Evolutionary conservation across 1,140 invertebrate species (phyloP).

Genomic region (Chlorops oryzae): DNA sequence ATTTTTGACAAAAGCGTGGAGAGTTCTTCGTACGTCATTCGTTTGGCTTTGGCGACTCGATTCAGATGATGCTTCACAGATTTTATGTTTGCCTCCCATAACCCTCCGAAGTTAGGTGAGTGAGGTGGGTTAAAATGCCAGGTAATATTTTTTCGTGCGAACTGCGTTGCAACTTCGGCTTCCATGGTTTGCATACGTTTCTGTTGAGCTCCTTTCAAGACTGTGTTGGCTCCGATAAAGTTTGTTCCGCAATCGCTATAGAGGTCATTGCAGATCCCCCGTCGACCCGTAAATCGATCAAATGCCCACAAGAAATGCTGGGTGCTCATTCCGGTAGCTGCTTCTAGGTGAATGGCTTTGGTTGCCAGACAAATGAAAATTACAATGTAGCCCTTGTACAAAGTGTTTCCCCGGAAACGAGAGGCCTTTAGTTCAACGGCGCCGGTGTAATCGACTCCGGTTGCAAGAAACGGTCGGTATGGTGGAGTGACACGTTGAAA

Average conservation of each 20-base stretch:
- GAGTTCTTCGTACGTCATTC: conserved; percentile 29
- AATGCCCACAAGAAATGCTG: conserved; percentile 19
- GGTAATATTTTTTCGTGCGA: not conserved
- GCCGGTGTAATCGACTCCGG: no score
- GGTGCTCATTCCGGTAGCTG: not conserved
- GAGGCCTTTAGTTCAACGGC: no score
- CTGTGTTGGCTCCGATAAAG: conserved; percentile 21
- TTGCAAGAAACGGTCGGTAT: no score
- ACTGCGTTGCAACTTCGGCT: not conserved
- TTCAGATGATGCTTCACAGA: conserved; percentile 26
- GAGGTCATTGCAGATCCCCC: conserved; percentile 18
- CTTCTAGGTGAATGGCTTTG: conserved; percentile 7
- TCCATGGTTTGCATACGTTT: not conserved
- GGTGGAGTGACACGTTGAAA: no score
- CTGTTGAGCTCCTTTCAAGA: not conserved
- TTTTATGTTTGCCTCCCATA: conserved; percentile 30
- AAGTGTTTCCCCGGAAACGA: not conserved
- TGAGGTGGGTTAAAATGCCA: conserved; percentile 14
- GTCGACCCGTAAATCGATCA: conserved; percentile 33
- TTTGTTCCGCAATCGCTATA: conserved; percentile 26
- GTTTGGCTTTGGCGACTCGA: conserved; percentile 6
- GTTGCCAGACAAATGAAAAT: conserved; percentile 9
- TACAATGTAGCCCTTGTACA: conserved; percentile 4
- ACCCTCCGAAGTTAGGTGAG: conserved; percentile 25
- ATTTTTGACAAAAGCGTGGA: conserved; percentile 25